Conservation (phyloP, 2,888 invertebrate species). For the Sclerodermus sp. region DNA sequence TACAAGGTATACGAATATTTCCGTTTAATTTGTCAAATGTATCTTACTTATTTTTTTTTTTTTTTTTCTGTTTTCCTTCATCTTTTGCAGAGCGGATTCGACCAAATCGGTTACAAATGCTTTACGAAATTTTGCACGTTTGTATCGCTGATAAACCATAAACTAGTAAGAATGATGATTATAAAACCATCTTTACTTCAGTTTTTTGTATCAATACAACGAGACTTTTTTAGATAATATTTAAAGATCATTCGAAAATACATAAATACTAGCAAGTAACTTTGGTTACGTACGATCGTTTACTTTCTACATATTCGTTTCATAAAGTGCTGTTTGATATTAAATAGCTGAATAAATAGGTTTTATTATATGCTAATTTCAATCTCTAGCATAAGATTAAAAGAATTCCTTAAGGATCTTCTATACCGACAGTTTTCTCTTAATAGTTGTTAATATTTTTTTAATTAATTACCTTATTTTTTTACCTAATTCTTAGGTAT, state of each 20-base stretch:
- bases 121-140: conserved; percentile 80
- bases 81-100: conserved; percentile 71
- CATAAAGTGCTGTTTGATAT: conserved; percentile 17
- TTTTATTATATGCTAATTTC: no score
- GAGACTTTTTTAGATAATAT: background rate
- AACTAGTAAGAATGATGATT: background rate
- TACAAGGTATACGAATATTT: no score
- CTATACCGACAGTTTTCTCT: background rate
- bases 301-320: conserved; percentile 28
- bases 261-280: no score
- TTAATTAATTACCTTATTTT: conserved; percentile 7
- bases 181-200: no score
- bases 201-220: background rate
- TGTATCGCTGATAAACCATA: conserved; percentile 72
- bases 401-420: background rate
- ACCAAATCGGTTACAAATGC: conserved; percentile 77
- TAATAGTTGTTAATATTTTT: background rate
- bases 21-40: conserved; percentile 1
- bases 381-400: no score
- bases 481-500: conserved; percentile 21
- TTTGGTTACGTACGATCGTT: background rate
- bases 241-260: background rate
- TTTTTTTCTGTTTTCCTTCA: no score
- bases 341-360: no score
- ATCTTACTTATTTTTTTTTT: conserved; percentile 9